A percentile compares a stretch with the other conserved stretches of the same genome.
Evolutionary conservation across 2,797 vertebrate genomes (phyloP).

Genomic region (Borostomias antarcticus): DNA sequence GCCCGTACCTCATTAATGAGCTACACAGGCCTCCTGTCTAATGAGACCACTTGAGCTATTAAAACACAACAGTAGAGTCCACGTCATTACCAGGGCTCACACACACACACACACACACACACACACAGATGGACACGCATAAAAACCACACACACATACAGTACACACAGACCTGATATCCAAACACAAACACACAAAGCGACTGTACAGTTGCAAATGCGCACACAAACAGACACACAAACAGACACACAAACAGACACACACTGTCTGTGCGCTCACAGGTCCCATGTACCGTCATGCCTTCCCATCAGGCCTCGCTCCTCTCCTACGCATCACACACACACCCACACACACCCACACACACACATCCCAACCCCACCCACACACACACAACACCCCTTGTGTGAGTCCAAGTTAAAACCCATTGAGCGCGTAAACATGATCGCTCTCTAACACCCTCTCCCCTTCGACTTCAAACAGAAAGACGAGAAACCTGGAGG

Average conservation of each 20-base stretch:
- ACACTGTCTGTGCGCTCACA: too few relatives aligned
- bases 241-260: not conserved
- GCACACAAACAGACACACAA: constrained; percentile 2
- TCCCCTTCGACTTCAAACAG: too few relatives aligned
- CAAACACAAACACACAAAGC: not conserved
- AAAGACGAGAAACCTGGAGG: too few relatives aligned
- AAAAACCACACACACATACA: constrained; percentile 5
- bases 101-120: constrained; percentile 59
- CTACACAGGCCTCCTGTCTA: constrained; percentile 90
- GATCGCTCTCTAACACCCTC: too few relatives aligned
- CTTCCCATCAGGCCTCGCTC: constrained; percentile 17
- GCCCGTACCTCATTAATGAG: constrained; percentile 98
- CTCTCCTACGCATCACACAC: not conserved
- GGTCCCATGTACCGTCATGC: not conserved
- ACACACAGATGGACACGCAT: too few relatives aligned
- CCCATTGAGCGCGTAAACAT: not conserved
- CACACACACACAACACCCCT: too few relatives aligned
- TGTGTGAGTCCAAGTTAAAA: too few relatives aligned
- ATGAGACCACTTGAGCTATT: constrained; percentile 97
- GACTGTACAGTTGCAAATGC: not conserved
- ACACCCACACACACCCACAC: too few relatives aligned
- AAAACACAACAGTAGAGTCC: constrained; percentile 78
- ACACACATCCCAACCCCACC: too few relatives aligned
- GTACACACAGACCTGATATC: not conserved
- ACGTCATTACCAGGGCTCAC: constrained; percentile 71